A percentile compares a stretch with the other conserved stretches of the same genome.
These are phyloP conservation scores for Heliconius erato DNA, from an alignment of 2,888 invertebrate genomes.

Conservation along the genomic window DNA sequence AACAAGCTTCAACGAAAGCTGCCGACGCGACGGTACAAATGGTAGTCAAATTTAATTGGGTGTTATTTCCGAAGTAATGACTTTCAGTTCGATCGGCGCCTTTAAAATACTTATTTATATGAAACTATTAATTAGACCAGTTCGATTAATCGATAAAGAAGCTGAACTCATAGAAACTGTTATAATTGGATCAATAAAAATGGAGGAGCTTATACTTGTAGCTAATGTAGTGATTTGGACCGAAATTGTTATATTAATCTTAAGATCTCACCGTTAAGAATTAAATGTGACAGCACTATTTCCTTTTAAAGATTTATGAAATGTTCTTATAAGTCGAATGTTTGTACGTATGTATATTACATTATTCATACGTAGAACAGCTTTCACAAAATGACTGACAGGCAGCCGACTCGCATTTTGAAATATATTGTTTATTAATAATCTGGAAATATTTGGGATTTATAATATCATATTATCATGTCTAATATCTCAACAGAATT, in stretches of 20 bases:
- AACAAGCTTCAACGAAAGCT: neutral
- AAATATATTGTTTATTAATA: neutral
- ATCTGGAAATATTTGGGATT: neutral
- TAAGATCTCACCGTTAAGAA: slow-evolving; percentile 34
- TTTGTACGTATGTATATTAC: neutral
- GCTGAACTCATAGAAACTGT: slow-evolving; percentile 61
- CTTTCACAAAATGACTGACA: slow-evolving; percentile 1
- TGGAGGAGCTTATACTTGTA: slow-evolving; percentile 41
- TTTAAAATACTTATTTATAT: slow-evolving; percentile 80
- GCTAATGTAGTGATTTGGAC: slow-evolving; percentile 46
- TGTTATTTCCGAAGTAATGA: slow-evolving; percentile 75
- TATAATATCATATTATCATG: neutral
- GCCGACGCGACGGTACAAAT: slow-evolving; percentile 39
- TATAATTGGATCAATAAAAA: slow-evolving; percentile 47
- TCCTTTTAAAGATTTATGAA: slow-evolving; percentile 12
- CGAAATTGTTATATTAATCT: slow-evolving; percentile 59
- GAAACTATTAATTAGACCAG: slow-evolving; percentile 77
- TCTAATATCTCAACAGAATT: neutral
- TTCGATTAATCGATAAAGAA: slow-evolving; percentile 68
- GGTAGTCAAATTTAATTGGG: slow-evolving; percentile 67
- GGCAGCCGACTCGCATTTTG: neutral
- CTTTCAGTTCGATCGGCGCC: slow-evolving; percentile 72
- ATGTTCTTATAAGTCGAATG: neutral
- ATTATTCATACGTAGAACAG: neutral
- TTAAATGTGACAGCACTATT: slow-evolving; percentile 19